A percentile compares a stretch with the other conserved stretches of the same genome.
phyloP scores from a whole-genome alignment of 2,797 vertebrate genomes.

The Muscicapa striata region DNA sequence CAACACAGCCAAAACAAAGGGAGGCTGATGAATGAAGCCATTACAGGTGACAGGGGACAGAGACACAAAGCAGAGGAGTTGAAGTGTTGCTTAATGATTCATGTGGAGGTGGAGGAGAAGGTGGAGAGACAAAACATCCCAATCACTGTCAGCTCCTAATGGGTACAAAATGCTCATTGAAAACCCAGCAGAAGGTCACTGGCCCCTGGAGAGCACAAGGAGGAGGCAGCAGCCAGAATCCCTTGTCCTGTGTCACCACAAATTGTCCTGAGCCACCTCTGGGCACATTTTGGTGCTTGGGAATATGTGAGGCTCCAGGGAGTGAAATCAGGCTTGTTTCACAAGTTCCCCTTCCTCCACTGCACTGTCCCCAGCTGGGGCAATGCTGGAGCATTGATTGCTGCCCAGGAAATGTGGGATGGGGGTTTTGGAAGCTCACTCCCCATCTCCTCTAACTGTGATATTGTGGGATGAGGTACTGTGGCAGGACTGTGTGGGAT shows the following conservation, averaged over 20 bases:
- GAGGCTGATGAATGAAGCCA: not conserved
- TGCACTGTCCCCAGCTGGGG: not conserved
- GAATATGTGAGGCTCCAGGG: accelerated
- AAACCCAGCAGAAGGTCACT: not conserved
- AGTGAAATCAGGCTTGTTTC: not conserved
- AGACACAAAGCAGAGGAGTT: not conserved
- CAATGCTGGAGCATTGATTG: not conserved
- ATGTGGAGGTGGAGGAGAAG: not conserved
- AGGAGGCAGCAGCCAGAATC: not conserved
- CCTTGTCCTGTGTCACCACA: not conserved
- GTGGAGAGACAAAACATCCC: not conserved
- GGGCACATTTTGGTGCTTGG: not conserved
- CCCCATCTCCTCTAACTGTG: not conserved
- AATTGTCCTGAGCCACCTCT: not conserved
- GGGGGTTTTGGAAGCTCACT: not conserved
- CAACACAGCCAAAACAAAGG: not conserved
- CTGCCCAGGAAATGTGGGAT: not conserved
- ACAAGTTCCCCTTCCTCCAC: not conserved
- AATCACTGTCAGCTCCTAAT: not conserved
- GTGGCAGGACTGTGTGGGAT: not conserved
- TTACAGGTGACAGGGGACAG: not conserved
- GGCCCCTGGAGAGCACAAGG: not conserved
- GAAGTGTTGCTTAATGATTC: not conserved
- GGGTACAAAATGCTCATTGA: not conserved
- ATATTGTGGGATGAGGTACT: not conserved